A percentile compares a stretch with the other conserved stretches of the same genome.
phyloP scores from a whole-genome alignment of 2,888 invertebrate genomes.

The Strigamia transsilvanica region DNA sequence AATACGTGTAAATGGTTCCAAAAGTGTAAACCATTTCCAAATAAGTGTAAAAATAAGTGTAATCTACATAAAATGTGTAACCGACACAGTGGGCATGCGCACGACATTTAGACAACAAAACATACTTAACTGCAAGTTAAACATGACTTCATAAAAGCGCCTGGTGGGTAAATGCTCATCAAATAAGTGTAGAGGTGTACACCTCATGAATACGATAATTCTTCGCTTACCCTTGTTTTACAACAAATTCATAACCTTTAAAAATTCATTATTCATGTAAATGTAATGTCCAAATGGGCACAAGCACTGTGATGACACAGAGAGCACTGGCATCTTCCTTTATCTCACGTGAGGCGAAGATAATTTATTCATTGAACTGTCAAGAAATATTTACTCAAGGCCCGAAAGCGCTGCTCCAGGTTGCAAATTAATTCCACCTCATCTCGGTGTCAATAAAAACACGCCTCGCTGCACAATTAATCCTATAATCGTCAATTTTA shows the following conservation, averaged over 20 bases:
- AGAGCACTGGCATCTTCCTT: slow-evolving; percentile 18
- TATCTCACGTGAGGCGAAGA: slow-evolving; percentile 23
- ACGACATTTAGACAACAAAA: too few relatives aligned
- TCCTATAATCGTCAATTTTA: slow-evolving; percentile 16
- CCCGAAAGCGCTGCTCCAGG: slow-evolving; percentile 8
- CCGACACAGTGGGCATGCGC: too few relatives aligned
- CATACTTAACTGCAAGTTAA: too few relatives aligned
- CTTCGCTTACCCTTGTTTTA: background rate
- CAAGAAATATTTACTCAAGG: slow-evolving; percentile 32
- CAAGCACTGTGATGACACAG: slow-evolving; percentile 18
- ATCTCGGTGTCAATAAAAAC: slow-evolving; percentile 37
- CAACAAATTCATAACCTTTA: background rate
- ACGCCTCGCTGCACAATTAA: slow-evolving; percentile 27
- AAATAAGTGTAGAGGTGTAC: too few relatives aligned
- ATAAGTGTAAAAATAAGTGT: too few relatives aligned
- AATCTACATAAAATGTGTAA: too few relatives aligned
- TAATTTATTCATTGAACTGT: slow-evolving; percentile 44
- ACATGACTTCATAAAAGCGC: too few relatives aligned
- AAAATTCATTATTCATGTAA: slow-evolving; percentile 25
- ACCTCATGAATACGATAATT: too few relatives aligned
- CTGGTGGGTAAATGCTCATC: too few relatives aligned
- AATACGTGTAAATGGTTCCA: too few relatives aligned
- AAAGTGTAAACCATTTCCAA: too few relatives aligned
- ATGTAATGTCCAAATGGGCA: slow-evolving; percentile 11
- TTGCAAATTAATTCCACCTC: slow-evolving; percentile 44